Evolutionary conservation across 2,888 invertebrate species (phyloP).

Genomic region (Linyphia triangularis): DNA sequence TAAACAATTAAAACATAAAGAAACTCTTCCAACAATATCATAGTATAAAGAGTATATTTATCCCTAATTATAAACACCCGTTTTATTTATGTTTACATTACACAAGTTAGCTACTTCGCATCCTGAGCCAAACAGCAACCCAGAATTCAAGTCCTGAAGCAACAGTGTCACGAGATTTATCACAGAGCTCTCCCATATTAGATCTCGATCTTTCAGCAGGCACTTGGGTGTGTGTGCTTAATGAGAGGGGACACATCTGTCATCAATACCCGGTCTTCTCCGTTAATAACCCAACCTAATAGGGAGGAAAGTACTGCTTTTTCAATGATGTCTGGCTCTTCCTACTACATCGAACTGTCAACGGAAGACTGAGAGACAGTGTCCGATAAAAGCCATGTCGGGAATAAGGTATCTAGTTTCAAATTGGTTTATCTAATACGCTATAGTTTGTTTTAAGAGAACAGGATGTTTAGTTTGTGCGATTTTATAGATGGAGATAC

Average conservation of each 20-base stretch:
- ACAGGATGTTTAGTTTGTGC: not conserved
- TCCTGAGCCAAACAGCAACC: not conserved
- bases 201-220: constrained; percentile 13
- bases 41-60: too few species aligned
- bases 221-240: constrained; percentile 1
- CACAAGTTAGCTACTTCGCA: not conserved
- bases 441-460: not conserved
- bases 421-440: not conserved
- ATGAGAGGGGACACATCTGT: constrained; percentile 30
- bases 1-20: too few species aligned
- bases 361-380: not conserved
- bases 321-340: not conserved
- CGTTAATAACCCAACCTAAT: not conserved
- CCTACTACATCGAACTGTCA: not conserved
- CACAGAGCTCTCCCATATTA: constrained; percentile 19
- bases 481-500: not conserved
- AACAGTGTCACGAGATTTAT: not conserved
- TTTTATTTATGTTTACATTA: not conserved
- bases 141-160: not conserved
- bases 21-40: too few species aligned
- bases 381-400: not conserved
- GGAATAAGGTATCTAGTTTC: not conserved
- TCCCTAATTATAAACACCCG: not conserved
- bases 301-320: not conserved
- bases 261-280: not conserved